Percentiles rank a stretch among this genome's conserved stretches.
Evolutionary conservation across 1,140 invertebrate species (phyloP).

Genomic region (Eufriesea mexicana): DNA sequence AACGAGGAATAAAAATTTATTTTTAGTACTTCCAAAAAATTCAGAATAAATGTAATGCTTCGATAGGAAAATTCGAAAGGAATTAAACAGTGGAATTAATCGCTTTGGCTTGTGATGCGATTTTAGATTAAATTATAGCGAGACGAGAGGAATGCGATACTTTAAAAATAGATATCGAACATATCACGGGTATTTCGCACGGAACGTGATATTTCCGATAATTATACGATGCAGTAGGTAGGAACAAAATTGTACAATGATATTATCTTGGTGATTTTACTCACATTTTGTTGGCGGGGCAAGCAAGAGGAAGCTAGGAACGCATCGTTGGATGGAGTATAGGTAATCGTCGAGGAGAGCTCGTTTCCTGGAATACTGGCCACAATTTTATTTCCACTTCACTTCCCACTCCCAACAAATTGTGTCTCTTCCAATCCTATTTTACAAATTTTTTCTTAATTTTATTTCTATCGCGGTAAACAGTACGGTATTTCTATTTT

Average conservation of each 20-base stretch:
- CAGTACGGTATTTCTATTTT: background rate
- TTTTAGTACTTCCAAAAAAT: no score
- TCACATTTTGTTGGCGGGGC: slow-evolving; percentile 23
- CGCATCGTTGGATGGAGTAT: background rate
- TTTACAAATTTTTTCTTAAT: slow-evolving; percentile 8
- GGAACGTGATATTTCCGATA: background rate
- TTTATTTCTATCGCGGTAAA: background rate
- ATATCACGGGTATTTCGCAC: background rate
- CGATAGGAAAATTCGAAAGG: no score
- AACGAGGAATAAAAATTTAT: no score
- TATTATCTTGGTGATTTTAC: slow-evolving; percentile 16
- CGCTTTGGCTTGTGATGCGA: no score
- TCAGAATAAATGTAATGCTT: no score
- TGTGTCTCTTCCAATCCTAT: background rate
- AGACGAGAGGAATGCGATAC: background rate
- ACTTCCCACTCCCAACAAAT: background rate
- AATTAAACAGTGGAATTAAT: no score
- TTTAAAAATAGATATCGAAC: no score
- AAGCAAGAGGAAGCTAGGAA: background rate
- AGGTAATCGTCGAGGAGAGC: slow-evolving; percentile 13
- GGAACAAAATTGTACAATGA: background rate
- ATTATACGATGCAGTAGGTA: background rate
- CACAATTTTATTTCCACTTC: slow-evolving; percentile 6
- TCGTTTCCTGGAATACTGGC: slow-evolving; percentile 14
- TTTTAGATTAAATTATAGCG: no score